phyloP scores from a whole-genome alignment of 37 sponge, comb jelly and placozoan genomes.

The Diacarnus erythraeanus region DNA sequence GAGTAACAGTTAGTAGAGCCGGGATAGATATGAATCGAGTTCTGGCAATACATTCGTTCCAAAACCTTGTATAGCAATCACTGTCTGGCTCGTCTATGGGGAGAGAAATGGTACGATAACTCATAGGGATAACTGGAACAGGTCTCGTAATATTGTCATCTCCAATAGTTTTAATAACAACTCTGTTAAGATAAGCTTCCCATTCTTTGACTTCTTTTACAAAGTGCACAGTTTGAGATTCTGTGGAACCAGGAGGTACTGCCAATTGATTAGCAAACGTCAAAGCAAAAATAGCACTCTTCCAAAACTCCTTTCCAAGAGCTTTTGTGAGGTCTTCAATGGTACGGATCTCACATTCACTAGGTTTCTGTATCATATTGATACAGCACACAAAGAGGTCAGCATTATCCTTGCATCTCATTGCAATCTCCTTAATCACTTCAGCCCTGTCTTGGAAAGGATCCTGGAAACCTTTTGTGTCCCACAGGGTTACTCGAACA shows the following conservation, averaged over 20 bases:
- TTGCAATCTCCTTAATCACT: background rate
- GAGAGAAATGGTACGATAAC: background rate
- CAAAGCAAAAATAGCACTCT: background rate
- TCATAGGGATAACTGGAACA: constrained; percentile 9
- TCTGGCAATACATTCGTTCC: background rate
- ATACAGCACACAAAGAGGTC: constrained; percentile 6
- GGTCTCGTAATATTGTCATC: background rate
- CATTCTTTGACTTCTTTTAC: background rate
- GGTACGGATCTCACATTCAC: background rate
- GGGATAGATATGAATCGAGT: background rate
- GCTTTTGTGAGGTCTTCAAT: constrained; percentile 13
- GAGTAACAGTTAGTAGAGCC: background rate
- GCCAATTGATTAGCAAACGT: constrained; percentile 6
- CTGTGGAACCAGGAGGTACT: background rate
- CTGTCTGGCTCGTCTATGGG: background rate
- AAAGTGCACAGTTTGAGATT: background rate
- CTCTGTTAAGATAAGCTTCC: background rate
- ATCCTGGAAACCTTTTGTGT: constrained; percentile 9
- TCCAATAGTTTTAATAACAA: background rate
- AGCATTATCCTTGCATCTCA: background rate
- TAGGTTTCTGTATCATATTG: background rate
- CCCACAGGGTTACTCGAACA: constrained; percentile 11
- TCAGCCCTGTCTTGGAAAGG: background rate
- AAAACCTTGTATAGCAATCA: background rate
- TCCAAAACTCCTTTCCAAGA: constrained; percentile 4